Base-by-base conservation (phyloP, 1,140 invertebrate species). In the Drosophila tropicalis region DNA sequence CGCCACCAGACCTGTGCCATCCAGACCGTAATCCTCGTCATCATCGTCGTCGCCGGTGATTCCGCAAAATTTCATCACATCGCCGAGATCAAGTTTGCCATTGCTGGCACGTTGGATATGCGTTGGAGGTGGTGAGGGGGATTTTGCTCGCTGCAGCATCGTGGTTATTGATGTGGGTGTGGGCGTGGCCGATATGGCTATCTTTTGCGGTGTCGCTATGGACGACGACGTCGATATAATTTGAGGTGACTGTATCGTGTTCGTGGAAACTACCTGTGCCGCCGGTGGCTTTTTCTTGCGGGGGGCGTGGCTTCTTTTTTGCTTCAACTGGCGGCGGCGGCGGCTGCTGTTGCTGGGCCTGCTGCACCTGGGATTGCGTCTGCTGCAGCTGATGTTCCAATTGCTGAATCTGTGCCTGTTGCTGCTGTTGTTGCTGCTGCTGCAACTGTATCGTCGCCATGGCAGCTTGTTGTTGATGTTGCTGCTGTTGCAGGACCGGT, bases 11-110 rank as follows among this genome's bases (percentile, higher is more conserved):
- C 69, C 22, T 40, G 32, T 56, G 12, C 12, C 12, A 32, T 91
- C 90, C 78, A 91, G 90, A 12, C 71, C 84, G 41, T 90, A 90
- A 47, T 90, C 91, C 36, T 81, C 86, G 34, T 92, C 91, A 17
- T 86, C 83, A 17, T 92, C 91, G 47, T 92, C 91, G 22, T 92
- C 91, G 41, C 91, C 91, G 7, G 84, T 92, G 25, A 92, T 92
- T 34, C 89, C 92, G 67, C 92, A 93, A 13, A 94, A 79, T 87
- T 94, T 94, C 93, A 94, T 94, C 13, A 94, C 93, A 84, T 94
- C 94, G 47, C 93, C 93, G 65, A 94, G 89, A 84, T 94, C 93
- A 47, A 94, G 79, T 85, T 93, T 94, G 3, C 91, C 91, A 40
- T 91, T 92, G 76, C 91, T 92, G 36, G 83, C 77, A 12, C 83